Conservation (phyloP, 2,113 vertebrate genomes). For the Tyrannus savana region DNA sequence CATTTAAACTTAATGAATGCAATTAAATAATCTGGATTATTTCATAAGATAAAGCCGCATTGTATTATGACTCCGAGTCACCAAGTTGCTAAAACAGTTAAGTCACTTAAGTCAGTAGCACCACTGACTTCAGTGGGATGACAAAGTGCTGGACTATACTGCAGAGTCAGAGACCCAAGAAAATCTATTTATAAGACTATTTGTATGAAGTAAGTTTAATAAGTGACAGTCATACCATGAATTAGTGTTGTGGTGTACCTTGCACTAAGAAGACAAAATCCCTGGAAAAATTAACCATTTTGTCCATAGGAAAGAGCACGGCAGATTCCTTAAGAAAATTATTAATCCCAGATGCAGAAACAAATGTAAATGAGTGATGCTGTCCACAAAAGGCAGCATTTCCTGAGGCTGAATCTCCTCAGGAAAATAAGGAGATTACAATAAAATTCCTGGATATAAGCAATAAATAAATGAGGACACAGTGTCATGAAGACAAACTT, state of each 20-base stretch:
- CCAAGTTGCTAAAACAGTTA: neutral
- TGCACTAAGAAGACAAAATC: neutral
- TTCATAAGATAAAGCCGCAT: neutral
- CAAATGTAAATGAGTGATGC: neutral
- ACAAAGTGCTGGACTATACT: neutral
- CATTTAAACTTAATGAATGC: neutral
- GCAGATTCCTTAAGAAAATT: neutral
- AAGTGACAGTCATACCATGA: neutral
- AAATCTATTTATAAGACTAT: neutral
- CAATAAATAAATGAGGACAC: conserved; percentile 10
- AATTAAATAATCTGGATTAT: neutral
- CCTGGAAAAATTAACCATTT: neutral
- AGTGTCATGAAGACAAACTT: neutral
- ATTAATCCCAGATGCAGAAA: neutral
- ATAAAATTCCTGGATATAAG: neutral
- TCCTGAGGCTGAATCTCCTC: neutral
- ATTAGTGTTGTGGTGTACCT: neutral
- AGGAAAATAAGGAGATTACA: neutral
- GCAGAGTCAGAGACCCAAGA: neutral
- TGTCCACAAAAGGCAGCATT: neutral
- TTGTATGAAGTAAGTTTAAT: neutral
- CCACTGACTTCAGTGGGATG: neutral
- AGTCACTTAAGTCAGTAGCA: neutral
- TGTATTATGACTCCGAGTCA: neutral
- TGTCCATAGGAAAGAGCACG: neutral